These are phyloP conservation scores for Copidosoma floridanum DNA, from an alignment of 1,140 invertebrate genomes.

Conservation along the genomic window DNA sequence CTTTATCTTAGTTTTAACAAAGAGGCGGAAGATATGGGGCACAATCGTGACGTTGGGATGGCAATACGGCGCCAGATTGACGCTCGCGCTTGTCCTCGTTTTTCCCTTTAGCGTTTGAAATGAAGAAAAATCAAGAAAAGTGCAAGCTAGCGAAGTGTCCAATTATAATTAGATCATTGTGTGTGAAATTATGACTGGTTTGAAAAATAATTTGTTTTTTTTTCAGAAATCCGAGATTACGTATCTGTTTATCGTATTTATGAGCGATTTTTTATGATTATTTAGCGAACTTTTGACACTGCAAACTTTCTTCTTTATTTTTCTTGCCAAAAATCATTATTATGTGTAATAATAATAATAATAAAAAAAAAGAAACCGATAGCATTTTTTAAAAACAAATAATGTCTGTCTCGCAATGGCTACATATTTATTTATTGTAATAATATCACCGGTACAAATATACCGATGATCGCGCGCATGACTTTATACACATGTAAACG, in stretches of 20 bases:
- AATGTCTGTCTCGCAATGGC: conserved; percentile 10
- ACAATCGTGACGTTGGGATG: too few relatives aligned
- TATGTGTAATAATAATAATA: too few relatives aligned
- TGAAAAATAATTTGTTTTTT: conserved; percentile 22
- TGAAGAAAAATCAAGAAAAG: neutral
- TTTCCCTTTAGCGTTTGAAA: neutral
- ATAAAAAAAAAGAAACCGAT: too few relatives aligned
- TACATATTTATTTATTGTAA: conserved; percentile 40
- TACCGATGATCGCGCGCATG: conserved; percentile 1
- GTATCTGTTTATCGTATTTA: too few relatives aligned
- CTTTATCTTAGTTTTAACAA: too few relatives aligned
- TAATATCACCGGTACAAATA: neutral
- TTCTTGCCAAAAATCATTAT: neutral
- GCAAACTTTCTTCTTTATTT: neutral
- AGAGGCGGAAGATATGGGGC: neutral
- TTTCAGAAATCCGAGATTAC: too few relatives aligned
- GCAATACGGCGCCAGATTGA: conserved; percentile 3
- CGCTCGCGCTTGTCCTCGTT: neutral
- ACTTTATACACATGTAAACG: conserved; percentile 35
- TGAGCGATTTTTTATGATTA: too few relatives aligned
- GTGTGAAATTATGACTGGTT: neutral
- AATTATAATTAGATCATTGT: conserved; percentile 4
- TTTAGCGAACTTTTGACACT: neutral
- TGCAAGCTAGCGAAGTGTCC: conserved; percentile 4
- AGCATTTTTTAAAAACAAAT: too few relatives aligned